Base-by-base conservation (phyloP, 2,797 vertebrate species). In the Neosalanx taihuensis region DNA sequence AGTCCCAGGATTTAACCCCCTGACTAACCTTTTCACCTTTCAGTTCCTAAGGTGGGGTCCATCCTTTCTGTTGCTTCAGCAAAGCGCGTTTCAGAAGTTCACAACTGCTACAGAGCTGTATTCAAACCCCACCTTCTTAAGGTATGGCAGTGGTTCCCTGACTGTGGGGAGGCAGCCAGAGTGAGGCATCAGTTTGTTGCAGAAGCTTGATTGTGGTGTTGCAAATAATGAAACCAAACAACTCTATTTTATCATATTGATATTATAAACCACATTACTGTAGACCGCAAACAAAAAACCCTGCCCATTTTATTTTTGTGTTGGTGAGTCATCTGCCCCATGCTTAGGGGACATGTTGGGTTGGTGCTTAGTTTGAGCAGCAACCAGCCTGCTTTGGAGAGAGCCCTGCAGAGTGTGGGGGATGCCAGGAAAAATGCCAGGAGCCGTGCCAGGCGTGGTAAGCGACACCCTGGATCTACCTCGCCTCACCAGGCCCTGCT, bases 401-500 rank as follows among this genome's bases (percentile, higher is more conserved):
- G 72, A 72, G 73, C 67, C 76, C 73, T 80, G 76, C 66, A 69
- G 78, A 56, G 51, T 17, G 51, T 10, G 71, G 68, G 67, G 69
- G 76, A 72, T 76, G 56, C 71, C 77, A 83, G 80, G 71, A 78
- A 23, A 3, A 63, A 61, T 84, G 87, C 49, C 49, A 51, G 17
- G 2, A 51, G 13, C 15, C 17, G 51, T 56, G 15, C 18, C 51
- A 56, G 6, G 51, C 18, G 17, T 17, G 75, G 67, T 83, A 72
- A 81, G 77, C 49, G 73, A 62, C 79, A 79, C 60, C 68, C 73
- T 81, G 72, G 66, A 72, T 46, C 67, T 37, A 20, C 41, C 71
- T 64, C 70, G 41, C 67, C 81, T 76, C 60, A 78, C 85, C 73
- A 70, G 72, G 77, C 81, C 83, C 79, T 84, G 83, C 83, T 81